Evolutionary conservation across 2,797 vertebrate genomes (phyloP), one percentile per base, ranked within the genome.

Genomic region (Centropyge bicolor): DNA sequence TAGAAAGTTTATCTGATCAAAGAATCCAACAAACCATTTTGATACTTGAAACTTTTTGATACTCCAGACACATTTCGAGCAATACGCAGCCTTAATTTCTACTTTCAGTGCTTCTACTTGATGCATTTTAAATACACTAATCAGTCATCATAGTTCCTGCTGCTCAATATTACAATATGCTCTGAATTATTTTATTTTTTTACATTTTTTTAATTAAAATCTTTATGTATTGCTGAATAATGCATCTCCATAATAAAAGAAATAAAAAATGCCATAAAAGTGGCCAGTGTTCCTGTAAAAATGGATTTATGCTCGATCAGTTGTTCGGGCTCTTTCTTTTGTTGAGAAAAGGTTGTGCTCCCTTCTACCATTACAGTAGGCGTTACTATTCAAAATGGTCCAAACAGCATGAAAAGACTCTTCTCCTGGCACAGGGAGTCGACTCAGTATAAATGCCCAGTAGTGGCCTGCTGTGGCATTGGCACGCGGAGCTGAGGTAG

Each of bases 401-500:
- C 80, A 76, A 83, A 81, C 48, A 74, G 83, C 70, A 86, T 68
- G 72, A 89, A 81, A 82, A 85, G 76, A 56, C 38, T 81, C 51
- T 60, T 79, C 65, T 81, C 54, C 80, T 92, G 88, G 85, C 88
- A 88, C 66, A 41, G 51, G 78, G 77, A 82, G 75, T 73, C 69
- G 61, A 54, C 57, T 85, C 77, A 6, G 79, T 86, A 73, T 84
- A 88, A 86, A 88, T 82, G 90, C 87, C 91, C 89, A 90, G 82
- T 65, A 71, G 82, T 83, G 87, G 75, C 91, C 90, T 85, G 81
- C 88, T 90, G 90, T 67, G 91, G 92, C 81, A 82, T 80, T 91
- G 93, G 92, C 92, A 89, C 78, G 49, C 67, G 69, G 79, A 87
- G 87, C 88, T 82, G 84, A 90, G 90, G 92, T 83, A 90, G 85